Evolutionary conservation across 2,888 invertebrate species (phyloP), one percentile per base, ranked within the genome.

Genomic region (Cerceris ruficornis): DNA sequence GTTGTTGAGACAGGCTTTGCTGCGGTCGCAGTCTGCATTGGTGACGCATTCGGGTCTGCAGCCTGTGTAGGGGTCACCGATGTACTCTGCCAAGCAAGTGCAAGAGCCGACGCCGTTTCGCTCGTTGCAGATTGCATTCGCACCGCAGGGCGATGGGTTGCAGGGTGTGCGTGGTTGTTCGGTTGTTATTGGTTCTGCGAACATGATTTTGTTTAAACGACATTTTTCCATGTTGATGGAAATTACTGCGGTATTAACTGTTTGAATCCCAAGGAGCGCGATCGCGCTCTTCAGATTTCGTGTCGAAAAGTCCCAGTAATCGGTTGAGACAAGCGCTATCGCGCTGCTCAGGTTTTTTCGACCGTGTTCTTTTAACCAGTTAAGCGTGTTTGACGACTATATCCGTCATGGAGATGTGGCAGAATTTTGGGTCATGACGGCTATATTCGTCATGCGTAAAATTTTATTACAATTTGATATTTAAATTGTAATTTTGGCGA

Each of bases 1-100:
- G 88, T 96, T 96, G 91, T 96, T 96, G 39, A 96, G 93, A 90
- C 98, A 98, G 65, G 97, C 96, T 87, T 94, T 96, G 84, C 95
- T 95, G 80, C 95, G 94, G 46, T 95, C 93, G 87, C 97, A 98
- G 88, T 97, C 97, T 41, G 96, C 95, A 90, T 97, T 97, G 64
- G 95, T 95, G 5, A 97, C 96, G 90, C 97, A 97, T 93, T 97
- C 97, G 5, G 97, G 97, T 84, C 96, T 94, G 91, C 97, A 98
- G 74, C 96, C 96, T 1, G 95, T 95, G 89, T 97, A 97, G 0
- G 98, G 98, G 93, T 98, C 97, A 50, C 98, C 98, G 85, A 95
- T 96, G 91, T 97, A 97, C 90, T 96, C 96, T 11, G 96, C 95
- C 70, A 96, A 92, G 90, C 98, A 98, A 13, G 95, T 94, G 90